Conservation (phyloP, 2,888 invertebrate species). For the Cantharis lateralis region DNA sequence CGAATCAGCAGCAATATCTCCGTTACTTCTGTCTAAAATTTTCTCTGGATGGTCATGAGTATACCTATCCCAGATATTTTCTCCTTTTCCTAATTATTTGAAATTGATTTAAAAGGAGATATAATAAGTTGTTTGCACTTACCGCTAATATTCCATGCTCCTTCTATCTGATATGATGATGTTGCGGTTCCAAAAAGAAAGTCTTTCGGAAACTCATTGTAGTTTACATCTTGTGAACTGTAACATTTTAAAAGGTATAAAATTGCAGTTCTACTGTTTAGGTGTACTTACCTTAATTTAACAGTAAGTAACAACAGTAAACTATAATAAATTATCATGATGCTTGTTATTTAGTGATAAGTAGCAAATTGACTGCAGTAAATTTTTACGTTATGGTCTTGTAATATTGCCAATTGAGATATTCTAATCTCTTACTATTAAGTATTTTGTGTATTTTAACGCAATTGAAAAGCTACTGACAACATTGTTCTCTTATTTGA, state of each 20-base stretch:
- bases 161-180: slow-evolving; percentile 67
- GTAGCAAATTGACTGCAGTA: background rate
- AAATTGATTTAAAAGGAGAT: background rate
- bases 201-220: slow-evolving; percentile 7
- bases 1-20: slow-evolving; percentile 68
- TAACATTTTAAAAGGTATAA: background rate
- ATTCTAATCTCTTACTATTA: background rate
- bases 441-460: background rate
- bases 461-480: background rate
- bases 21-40: slow-evolving; percentile 61
- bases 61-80: slow-evolving; percentile 71
- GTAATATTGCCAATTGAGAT: background rate
- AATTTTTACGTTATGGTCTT: background rate
- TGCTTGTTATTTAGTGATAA: background rate
- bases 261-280: background rate
- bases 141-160: slow-evolving; percentile 60
- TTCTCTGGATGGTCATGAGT: slow-evolving; percentile 59
- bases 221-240: background rate
- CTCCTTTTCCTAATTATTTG: slow-evolving; percentile 60
- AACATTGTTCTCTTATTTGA: too few relatives aligned
- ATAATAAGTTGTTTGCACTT: slow-evolving; percentile 16
- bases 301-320: background rate
- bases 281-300: background rate
- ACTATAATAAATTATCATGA: background rate
- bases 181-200: slow-evolving; percentile 64